Base-by-base conservation (phyloP, 1,140 invertebrate species). In the Pseudomyrmex gracilis region DNA sequence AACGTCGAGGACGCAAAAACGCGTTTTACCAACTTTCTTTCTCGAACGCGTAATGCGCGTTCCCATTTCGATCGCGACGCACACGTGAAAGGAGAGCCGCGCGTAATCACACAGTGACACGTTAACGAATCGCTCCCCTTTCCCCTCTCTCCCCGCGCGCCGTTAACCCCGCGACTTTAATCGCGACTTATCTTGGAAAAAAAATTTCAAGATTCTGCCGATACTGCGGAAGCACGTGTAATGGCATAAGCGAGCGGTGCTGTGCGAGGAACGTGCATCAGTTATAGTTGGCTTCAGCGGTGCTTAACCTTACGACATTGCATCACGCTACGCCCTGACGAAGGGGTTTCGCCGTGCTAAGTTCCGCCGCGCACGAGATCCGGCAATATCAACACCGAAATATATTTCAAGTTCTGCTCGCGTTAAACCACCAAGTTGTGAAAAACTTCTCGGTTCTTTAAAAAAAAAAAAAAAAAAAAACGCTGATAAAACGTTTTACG, bases 251-350 rank as follows among this genome's bases (percentile, higher is more conserved):
- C 83, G 77, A 87, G 53, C 58, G 60, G 64, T 57, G 82, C 34
- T 0, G 10, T 9, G 13, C 70, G 64, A 83, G 60, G 43, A 58
- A 47, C 15, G 43, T 71, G 20, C 53, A 70, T 71, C 76, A 57
- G 53, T 63, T 53, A 64, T 45, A 51, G 61, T 61, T 55, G 83
- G 22, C 64, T 61, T 78, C 73, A 53, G 17, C 73, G 49, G 61
- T 83, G 77, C 73, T 89, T 89, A 89, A 90, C 76, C 88, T 90
- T 90, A 90, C 84, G 88, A 86, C 78, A 77, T 63, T 67, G 70
- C 57, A 77, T 87, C 89, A 90, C 89, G 89, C 89, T 76, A 86
- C 53, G 53, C 67, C 60, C 64, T 83, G 49, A 71, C 73, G 49
- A 45, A 63, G 58, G 55, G 49, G 58, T 55, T 64, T 55, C 66